Conservation (phyloP, 2,113 vertebrate species). For the Falco punctatus region DNA sequence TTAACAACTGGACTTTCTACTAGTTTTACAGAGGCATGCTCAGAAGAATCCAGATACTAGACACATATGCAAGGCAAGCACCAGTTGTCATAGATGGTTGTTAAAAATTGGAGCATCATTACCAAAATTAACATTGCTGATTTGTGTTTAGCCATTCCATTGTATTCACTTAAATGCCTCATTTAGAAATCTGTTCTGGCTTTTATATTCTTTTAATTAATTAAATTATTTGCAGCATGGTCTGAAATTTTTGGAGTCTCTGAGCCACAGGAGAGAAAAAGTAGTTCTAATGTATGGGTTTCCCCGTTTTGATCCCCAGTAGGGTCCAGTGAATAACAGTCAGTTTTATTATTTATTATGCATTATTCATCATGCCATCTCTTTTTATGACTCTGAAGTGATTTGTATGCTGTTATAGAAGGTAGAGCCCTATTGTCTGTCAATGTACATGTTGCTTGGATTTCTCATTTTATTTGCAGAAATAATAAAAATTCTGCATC, state of each 20-base stretch:
- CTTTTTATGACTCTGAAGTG: constrained; percentile 40
- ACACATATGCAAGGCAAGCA: background rate
- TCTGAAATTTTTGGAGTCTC: background rate
- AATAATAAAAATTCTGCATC: constrained; percentile 29
- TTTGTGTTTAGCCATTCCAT: background rate
- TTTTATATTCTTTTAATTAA: background rate
- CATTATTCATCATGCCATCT: background rate
- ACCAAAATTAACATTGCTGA: background rate
- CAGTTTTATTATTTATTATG: background rate
- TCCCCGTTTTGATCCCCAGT: background rate
- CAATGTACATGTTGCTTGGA: background rate
- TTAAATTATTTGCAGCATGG: background rate
- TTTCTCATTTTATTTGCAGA: constrained; percentile 38
- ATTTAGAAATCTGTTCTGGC: background rate
- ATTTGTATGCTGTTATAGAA: constrained; percentile 22
- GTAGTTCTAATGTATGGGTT: background rate
- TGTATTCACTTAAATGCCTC: background rate
- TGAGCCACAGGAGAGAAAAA: background rate
- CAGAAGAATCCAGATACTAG: background rate
- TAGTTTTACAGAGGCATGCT: background rate
- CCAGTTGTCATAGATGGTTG: background rate
- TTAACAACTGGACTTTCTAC: background rate
- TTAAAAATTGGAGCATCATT: background rate
- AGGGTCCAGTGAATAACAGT: background rate
- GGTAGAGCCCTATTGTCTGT: constrained; percentile 1